Conservation (phyloP, 2,888 invertebrate genomes). For the Nowickia ferox region DNA sequence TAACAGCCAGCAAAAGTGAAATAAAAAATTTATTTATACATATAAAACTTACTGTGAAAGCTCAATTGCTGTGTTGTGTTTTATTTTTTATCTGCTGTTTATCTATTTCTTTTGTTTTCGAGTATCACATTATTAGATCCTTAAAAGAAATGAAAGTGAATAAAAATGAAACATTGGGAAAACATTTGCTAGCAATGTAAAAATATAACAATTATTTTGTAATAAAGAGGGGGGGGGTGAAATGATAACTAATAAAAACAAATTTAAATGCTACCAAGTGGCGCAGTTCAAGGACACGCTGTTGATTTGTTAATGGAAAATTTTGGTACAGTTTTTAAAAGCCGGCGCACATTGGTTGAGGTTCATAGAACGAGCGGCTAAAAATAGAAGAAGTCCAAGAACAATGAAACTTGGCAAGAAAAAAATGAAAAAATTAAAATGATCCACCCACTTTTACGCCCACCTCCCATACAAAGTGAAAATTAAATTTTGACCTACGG, state of each 20-base stretch:
- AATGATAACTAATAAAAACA: constrained; percentile 1
- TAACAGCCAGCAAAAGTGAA: not conserved
- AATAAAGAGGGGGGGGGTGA: constrained; percentile 12
- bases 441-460: too few relatives aligned
- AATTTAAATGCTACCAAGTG: constrained; percentile 25
- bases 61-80: not conserved
- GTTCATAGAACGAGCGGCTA: too few relatives aligned
- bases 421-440: too few relatives aligned
- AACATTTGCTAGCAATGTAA: constrained; percentile 15
- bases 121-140: not conserved
- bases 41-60: not conserved
- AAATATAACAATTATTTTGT: constrained; percentile 40
- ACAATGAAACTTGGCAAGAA: too few relatives aligned
- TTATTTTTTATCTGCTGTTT: constrained; percentile 17
- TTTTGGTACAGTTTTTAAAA: not conserved
- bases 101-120: not conserved
- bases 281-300: constrained; percentile 66
- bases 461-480: too few relatives aligned
- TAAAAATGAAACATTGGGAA: constrained; percentile 16
- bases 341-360: too few relatives aligned
- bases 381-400: too few relatives aligned
- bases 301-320: constrained; percentile 42
- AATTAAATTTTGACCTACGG: too few relatives aligned
- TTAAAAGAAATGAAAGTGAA: constrained; percentile 13
- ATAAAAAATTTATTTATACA: not conserved